phyloP scores from a whole-genome alignment of 1,140 invertebrate genomes.

The Fragariocoptes setiger region DNA sequence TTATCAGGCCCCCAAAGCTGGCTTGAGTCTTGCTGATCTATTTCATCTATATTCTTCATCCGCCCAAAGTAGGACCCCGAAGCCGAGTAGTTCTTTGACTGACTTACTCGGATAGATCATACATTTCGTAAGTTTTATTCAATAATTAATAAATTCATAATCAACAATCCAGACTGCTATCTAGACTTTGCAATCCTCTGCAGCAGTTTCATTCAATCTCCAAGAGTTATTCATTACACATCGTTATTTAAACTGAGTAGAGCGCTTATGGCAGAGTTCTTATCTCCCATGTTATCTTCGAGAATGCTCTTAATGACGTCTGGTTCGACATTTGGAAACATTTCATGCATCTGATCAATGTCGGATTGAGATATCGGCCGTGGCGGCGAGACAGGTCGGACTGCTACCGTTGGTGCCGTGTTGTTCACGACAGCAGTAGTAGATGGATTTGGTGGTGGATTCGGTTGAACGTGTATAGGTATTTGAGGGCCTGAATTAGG shows the following conservation, averaged over 20 bases:
- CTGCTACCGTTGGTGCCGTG: neutral
- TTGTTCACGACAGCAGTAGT: neutral
- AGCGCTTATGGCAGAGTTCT: constrained; percentile 59
- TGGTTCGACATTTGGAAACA: constrained; percentile 77
- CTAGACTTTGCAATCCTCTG: too few species aligned
- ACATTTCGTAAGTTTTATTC: too few species aligned
- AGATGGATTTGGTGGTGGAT: neutral
- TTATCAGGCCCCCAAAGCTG: too few species aligned
- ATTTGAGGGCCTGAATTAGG: neutral
- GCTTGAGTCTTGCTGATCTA: too few species aligned
- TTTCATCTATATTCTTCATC: too few species aligned
- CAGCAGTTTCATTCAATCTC: too few species aligned
- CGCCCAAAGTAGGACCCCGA: too few species aligned
- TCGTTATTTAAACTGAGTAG: constrained; percentile 31
- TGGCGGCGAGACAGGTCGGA: constrained; percentile 1
- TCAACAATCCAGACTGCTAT: too few species aligned
- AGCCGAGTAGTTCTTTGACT: too few species aligned
- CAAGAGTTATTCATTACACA: too few species aligned
- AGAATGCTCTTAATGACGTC: constrained; percentile 66
- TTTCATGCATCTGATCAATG: constrained; percentile 41
- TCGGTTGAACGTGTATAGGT: neutral
- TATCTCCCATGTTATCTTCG: constrained; percentile 57
- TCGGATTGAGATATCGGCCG: constrained; percentile 6
- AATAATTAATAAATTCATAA: too few species aligned
- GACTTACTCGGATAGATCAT: too few species aligned